phyloP scores from a whole-genome alignment of 2,888 invertebrate species.

The Bugula neritina region DNA sequence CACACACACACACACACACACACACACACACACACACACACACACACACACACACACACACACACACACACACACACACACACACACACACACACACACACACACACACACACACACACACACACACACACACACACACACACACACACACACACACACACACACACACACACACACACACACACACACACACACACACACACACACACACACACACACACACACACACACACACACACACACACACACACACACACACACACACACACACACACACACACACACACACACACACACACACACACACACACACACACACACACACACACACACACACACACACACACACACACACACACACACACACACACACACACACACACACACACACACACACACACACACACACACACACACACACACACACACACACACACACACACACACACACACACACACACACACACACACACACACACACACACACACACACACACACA shows the following conservation, averaged over 20 bases:
- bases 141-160: not conserved
- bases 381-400: not conserved
- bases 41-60: conserved; percentile 6
- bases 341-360: not conserved
- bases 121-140: not conserved
- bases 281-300: not conserved
- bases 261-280: not conserved
- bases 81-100: not conserved
- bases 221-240: not conserved
- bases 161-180: not conserved
- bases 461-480: not conserved
- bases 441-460: not conserved
- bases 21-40: conserved; percentile 1
- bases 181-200: not conserved
- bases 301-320: not conserved
- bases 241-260: not conserved
- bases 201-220: not conserved
- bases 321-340: not conserved
- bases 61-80: not conserved
- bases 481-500: not conserved
- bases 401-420: not conserved
- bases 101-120: not conserved
- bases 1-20: not conserved
- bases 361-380: not conserved
- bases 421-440: not conserved